phyloP scores from a whole-genome alignment of 2,113 vertebrate species.

The Rallus limicola region DNA sequence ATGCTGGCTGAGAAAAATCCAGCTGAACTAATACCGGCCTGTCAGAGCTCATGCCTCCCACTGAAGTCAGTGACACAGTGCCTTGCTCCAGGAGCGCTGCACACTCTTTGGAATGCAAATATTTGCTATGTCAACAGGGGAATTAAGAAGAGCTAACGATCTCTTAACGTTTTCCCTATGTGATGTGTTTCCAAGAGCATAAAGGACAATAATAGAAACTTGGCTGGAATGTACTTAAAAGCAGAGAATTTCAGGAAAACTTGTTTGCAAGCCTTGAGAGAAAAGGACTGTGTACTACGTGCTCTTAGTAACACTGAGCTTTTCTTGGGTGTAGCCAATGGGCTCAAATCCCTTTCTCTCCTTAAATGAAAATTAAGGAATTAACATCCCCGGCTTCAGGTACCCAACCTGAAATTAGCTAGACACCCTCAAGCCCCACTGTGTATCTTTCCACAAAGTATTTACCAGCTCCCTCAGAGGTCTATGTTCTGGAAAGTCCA shows the following conservation, averaged over 20 bases:
- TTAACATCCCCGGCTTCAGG: background rate
- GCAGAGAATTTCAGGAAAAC: background rate
- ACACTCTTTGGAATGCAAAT: background rate
- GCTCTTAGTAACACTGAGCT: background rate
- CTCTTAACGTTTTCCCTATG: background rate
- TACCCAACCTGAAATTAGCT: background rate
- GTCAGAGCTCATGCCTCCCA: slow-evolving; percentile 9
- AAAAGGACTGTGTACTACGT: background rate
- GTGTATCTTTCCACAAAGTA: background rate
- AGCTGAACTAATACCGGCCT: slow-evolving; percentile 30
- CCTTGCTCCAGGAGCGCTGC: background rate
- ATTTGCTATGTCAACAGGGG: background rate
- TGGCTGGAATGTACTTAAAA: background rate
- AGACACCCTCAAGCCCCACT: background rate
- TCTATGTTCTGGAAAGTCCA: background rate
- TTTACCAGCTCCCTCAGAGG: background rate
- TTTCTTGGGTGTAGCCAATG: background rate
- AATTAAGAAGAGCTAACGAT: background rate
- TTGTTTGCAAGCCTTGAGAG: background rate
- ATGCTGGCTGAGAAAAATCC: background rate
- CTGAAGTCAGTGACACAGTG: background rate
- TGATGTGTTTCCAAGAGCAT: background rate
- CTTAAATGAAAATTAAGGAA: background rate
- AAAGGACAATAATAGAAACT: background rate
- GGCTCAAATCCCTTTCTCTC: background rate